phyloP scores from a whole-genome alignment of 2,888 invertebrate species.

The Tanytarsus gracilentus region DNA sequence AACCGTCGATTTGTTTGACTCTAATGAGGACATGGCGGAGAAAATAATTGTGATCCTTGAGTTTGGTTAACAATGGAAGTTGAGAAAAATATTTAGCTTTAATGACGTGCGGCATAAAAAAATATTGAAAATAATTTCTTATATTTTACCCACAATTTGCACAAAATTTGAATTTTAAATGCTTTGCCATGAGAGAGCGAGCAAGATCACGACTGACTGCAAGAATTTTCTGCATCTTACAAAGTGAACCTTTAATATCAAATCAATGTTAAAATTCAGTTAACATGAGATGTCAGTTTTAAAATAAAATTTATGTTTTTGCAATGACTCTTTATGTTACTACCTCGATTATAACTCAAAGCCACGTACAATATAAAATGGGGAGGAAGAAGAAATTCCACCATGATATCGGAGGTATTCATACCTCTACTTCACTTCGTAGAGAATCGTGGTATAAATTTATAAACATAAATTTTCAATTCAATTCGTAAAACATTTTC shows the following conservation, averaged over 20 bases:
- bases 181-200: too few species aligned
- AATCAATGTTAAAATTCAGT: constrained; percentile 28
- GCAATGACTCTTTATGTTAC: constrained; percentile 13
- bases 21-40: background rate
- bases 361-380: too few species aligned
- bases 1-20: background rate
- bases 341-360: background rate
- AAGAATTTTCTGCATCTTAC: background rate
- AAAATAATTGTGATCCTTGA: constrained; percentile 20
- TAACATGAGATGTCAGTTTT: constrained; percentile 26
- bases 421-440: constrained; percentile 5
- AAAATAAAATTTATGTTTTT: constrained; percentile 28
- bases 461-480: constrained; percentile 28
- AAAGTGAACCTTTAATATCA: constrained; percentile 3
- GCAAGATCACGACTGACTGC: background rate
- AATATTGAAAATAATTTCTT: too few species aligned
- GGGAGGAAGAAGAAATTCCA: background rate
- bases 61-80: background rate
- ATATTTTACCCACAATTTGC: too few species aligned
- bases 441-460: constrained; percentile 17
- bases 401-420: background rate
- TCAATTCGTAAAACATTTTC: constrained; percentile 26
- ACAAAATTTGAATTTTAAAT: too few species aligned
- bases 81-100: background rate
- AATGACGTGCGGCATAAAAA: too few species aligned